A percentile compares a stretch with the other conserved stretches of the same genome.
These are phyloP conservation scores for Petroica traversi DNA, from an alignment of 2,113 vertebrate species.

Conservation along the genomic window DNA sequence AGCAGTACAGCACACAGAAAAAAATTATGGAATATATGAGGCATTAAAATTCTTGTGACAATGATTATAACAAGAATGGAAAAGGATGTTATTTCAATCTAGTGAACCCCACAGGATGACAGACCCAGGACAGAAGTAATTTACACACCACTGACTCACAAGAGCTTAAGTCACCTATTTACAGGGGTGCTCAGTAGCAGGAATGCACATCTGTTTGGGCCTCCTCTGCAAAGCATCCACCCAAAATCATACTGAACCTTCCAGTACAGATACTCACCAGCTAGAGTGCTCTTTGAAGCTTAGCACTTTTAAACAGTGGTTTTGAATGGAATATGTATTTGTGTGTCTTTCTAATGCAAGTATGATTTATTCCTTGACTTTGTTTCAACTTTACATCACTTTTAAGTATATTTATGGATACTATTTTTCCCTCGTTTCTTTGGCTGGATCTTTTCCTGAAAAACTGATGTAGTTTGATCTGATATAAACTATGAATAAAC, in stretches of 20 bases:
- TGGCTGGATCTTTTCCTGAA: not conserved
- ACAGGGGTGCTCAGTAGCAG: not conserved
- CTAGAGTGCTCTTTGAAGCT: not conserved
- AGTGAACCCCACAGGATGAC: slow-evolving; percentile 50
- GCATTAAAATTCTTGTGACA: slow-evolving; percentile 84
- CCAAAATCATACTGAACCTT: not conserved
- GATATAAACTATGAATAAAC: not conserved
- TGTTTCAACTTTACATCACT: not conserved
- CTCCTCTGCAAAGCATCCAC: not conserved
- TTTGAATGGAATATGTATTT: not conserved
- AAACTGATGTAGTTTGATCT: not conserved
- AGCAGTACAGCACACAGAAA: too few relatives aligned
- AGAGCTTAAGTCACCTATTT: slow-evolving; percentile 27
- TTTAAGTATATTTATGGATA: not conserved
- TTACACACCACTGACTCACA: not conserved
- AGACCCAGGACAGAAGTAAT: slow-evolving; percentile 47
- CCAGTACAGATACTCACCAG: not conserved
- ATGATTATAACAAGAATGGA: slow-evolving; percentile 78
- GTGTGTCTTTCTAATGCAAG: not conserved
- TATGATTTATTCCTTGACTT: not conserved
- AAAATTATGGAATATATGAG: slow-evolving; percentile 72
- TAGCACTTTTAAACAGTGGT: not conserved
- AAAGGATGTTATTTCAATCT: slow-evolving; percentile 75
- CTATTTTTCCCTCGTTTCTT: not conserved
- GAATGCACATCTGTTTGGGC: not conserved